These are phyloP conservation scores for Paramormyrops hopkinsi DNA, from an alignment of 2,797 vertebrate genomes.

Conservation along the genomic window DNA sequence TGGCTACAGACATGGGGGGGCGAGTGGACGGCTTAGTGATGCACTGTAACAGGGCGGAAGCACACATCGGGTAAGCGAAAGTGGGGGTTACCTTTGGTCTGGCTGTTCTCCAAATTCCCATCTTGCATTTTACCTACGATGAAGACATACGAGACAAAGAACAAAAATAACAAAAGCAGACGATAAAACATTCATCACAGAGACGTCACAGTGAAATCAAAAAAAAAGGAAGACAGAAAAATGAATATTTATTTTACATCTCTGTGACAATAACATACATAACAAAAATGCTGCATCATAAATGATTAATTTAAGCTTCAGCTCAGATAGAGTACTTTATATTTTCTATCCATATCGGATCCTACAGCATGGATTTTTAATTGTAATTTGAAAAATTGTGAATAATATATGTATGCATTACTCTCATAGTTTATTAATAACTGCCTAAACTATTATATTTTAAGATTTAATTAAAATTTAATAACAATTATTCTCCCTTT, in stretches of 20 bases:
- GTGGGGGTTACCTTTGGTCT: conserved; percentile 97
- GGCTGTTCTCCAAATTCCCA: conserved; percentile 99
- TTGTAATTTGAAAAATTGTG: conserved; percentile 2
- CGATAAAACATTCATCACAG: conserved; percentile 69
- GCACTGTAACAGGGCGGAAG: conserved; percentile 4
- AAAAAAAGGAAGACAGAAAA: conserved; percentile 64
- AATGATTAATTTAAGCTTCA: conserved; percentile 24
- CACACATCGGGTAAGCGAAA: conserved; percentile 59
- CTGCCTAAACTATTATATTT: neutral
- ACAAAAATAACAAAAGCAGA: conserved; percentile 79
- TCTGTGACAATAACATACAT: conserved; percentile 59
- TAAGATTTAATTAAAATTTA: neutral
- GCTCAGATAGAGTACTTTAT: neutral
- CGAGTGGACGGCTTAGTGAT: conserved; percentile 18
- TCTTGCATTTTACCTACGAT: conserved; percentile 99
- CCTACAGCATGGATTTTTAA: conserved; percentile 5
- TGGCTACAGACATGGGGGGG: neutral
- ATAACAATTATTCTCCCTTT: neutral
- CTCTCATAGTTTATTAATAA: conserved; percentile 1
- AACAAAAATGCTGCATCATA: conserved; percentile 41
- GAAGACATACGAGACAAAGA: conserved; percentile 91
- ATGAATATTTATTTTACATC: conserved; percentile 66
- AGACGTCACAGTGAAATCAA: conserved; percentile 68
- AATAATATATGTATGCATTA: neutral
- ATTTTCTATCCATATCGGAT: neutral